These are phyloP conservation scores for Parochlus steinenii DNA, from an alignment of 2,888 invertebrate genomes.

Conservation along the genomic window DNA sequence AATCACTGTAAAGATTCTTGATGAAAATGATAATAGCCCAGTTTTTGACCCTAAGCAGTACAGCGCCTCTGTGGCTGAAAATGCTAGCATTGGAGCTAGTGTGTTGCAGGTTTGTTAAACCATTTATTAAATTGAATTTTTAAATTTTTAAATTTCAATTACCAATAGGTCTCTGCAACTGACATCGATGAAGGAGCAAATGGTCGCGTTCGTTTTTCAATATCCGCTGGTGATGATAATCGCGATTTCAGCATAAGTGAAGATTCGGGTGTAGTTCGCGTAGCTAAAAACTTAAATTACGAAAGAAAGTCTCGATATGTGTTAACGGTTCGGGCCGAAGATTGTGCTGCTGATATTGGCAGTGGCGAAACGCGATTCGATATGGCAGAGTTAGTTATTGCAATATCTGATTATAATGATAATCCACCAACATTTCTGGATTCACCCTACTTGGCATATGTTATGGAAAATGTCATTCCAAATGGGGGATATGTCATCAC, in stretches of 20 bases:
- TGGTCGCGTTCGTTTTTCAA: constrained; percentile 82
- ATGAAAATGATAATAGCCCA: constrained; percentile 83
- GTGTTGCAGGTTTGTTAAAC: constrained; percentile 52
- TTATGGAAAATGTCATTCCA: constrained; percentile 82
- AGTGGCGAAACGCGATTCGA: constrained; percentile 42
- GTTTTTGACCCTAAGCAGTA: constrained; percentile 80
- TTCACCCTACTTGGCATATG: constrained; percentile 85
- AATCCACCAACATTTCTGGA: constrained; percentile 84
- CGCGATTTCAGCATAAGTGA: constrained; percentile 84
- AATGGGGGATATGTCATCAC: constrained; percentile 64
- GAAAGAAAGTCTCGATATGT: constrained; percentile 75
- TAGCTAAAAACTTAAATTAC: constrained; percentile 85
- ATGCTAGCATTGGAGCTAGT: constrained; percentile 84
- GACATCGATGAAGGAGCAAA: constrained; percentile 78
- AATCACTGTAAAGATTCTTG: constrained; percentile 57
- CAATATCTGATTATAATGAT: constrained; percentile 83
- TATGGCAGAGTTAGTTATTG: constrained; percentile 66
- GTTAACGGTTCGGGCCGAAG: constrained; percentile 73
- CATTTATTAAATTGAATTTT: constrained; percentile 6
- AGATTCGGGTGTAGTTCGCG: constrained; percentile 77
- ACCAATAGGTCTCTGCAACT: constrained; percentile 60
- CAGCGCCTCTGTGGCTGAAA: constrained; percentile 78
- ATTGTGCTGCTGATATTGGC: constrained; percentile 57
- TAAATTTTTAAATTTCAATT: constrained; percentile 6
- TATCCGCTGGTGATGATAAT: constrained; percentile 75